Evolutionary conservation across 2,113 vertebrate species (phyloP).

Genomic region (Lethenteron reissneri): DNA sequence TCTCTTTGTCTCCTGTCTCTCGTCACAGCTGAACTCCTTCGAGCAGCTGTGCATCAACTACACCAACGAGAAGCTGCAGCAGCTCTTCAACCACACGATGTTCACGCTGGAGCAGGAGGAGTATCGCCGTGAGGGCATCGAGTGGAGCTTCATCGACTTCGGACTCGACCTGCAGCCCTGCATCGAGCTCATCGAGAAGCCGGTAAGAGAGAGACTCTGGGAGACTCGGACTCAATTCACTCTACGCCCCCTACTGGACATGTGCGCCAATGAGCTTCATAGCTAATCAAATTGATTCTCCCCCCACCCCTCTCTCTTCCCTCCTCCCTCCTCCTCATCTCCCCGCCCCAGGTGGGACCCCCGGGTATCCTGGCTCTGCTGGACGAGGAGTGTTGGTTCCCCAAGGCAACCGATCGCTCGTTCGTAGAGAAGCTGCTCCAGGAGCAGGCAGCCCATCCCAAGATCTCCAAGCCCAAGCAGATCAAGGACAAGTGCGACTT

Average conservation of each 20-base stretch:
- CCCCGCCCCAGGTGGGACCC: conserved; percentile 29
- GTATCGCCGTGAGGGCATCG: conserved; percentile 58
- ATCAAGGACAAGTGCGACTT: conserved; percentile 53
- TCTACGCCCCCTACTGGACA: too few relatives aligned
- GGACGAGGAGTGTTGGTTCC: conserved; percentile 82
- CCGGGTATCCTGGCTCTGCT: conserved; percentile 54
- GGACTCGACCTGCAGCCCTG: conserved; percentile 57
- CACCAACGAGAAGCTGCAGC: conserved; percentile 65
- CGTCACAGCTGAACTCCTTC: conserved; percentile 47
- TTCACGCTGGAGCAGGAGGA: conserved; percentile 66
- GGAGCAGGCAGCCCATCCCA: conserved; percentile 51
- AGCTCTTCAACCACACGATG: conserved; percentile 80
- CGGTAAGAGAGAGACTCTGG: conserved; percentile 20
- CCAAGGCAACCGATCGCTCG: conserved; percentile 56
- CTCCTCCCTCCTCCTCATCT: neutral
- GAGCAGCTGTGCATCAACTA: conserved; percentile 72
- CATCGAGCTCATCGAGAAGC: conserved; percentile 60
- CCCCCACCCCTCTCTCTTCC: too few relatives aligned
- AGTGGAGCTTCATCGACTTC: conserved; percentile 68
- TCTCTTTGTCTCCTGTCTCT: conserved; percentile 1
- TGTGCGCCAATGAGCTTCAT: too few relatives aligned
- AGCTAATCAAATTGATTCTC: neutral
- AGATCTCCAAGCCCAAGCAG: conserved; percentile 50
- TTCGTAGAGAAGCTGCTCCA: conserved; percentile 56
- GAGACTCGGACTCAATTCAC: too few relatives aligned